These are phyloP conservation scores for Terrapene triunguis DNA, from an alignment of 2,113 vertebrate species.

Conservation along the genomic window DNA sequence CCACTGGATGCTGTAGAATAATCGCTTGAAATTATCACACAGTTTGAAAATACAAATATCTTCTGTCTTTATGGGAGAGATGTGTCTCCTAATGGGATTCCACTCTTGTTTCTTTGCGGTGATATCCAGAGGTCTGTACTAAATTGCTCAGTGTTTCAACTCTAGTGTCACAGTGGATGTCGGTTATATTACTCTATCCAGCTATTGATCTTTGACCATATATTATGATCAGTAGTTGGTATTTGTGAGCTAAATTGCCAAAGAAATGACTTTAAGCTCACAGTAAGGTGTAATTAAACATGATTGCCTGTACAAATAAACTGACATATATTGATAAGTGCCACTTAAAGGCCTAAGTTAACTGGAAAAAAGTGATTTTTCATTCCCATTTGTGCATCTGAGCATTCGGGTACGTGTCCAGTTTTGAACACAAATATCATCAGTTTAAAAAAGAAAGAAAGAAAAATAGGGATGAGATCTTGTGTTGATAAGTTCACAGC, in stretches of 20 bases:
- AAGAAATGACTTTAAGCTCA: background rate
- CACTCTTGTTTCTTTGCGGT: background rate
- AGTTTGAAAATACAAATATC: background rate
- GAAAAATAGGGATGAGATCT: background rate
- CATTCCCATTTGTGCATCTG: constrained; percentile 3
- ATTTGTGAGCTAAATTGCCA: background rate
- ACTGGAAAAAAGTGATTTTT: background rate
- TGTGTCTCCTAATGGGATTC: background rate
- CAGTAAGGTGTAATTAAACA: background rate
- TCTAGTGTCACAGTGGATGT: accelerated
- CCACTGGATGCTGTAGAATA: background rate
- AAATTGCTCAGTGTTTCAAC: background rate
- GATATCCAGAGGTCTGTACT: background rate
- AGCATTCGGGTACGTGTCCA: background rate
- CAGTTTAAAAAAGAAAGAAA: constrained; percentile 11
- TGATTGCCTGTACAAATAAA: background rate
- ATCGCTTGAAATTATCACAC: background rate
- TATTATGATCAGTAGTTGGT: background rate
- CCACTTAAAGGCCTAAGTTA: constrained; percentile 35
- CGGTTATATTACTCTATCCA: accelerated
- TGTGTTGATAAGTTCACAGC: constrained; percentile 2
- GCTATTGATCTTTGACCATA: background rate
- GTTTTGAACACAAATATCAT: constrained; percentile 19
- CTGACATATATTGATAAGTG: constrained; percentile 36
- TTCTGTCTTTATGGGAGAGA: background rate